Conservation (phyloP, 2,797 vertebrate species). For the Chelon labrosus region DNA sequence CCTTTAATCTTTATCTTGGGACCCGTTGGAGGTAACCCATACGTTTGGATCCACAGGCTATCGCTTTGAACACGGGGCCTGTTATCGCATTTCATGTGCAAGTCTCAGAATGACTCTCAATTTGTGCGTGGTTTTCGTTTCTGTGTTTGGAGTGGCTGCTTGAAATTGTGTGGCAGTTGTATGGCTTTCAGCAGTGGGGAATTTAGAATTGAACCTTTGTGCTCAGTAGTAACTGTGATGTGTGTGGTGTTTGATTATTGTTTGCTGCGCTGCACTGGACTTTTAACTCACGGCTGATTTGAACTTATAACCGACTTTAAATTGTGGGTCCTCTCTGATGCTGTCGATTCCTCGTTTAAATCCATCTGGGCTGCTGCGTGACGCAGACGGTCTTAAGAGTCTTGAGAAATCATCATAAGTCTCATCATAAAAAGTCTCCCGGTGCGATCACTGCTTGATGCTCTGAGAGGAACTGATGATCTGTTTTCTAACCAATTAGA, state of each 20-base stretch:
- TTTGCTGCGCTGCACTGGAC: background rate
- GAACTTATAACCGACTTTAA: constrained; percentile 1
- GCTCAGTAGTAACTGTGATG: background rate
- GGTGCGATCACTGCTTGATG: constrained; percentile 45
- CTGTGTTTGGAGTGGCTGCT: background rate
- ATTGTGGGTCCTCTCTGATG: background rate
- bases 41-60: background rate
- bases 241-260: background rate
- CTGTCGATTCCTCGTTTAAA: background rate
- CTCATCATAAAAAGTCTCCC: constrained; percentile 29
- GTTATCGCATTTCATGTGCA: background rate
- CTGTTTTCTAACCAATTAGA: constrained; percentile 74
- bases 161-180: background rate
- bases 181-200: background rate
- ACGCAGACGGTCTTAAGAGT: constrained; percentile 5
- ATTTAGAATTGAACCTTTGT: background rate
- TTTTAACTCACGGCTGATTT: background rate
- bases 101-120: background rate
- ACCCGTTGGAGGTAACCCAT: background rate
- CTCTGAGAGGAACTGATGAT: constrained; percentile 56
- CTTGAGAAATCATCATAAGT: constrained; percentile 36
- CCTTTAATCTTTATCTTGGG: background rate
- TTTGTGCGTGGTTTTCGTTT: background rate
- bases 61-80: background rate
- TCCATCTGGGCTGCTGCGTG: background rate